Evolutionary conservation across 2,113 vertebrate genomes (phyloP).

Genomic region (Elephantulus edwardii): DNA sequence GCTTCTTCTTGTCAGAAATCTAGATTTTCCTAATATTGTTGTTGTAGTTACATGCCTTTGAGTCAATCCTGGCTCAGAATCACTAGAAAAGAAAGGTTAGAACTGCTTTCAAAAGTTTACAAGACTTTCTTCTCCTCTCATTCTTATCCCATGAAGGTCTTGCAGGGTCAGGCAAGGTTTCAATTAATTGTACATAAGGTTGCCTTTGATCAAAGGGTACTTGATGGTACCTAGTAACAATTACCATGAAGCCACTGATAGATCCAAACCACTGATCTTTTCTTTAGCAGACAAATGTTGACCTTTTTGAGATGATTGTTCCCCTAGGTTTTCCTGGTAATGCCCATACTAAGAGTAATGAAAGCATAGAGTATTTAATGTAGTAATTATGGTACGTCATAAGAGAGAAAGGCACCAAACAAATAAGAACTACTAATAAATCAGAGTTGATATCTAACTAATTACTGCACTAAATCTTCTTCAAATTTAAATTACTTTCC

Average conservation of each 20-base stretch:
- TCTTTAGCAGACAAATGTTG: background rate
- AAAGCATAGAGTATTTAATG: background rate
- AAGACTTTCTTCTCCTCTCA: too few relatives aligned
- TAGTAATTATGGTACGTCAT: constrained; percentile 1
- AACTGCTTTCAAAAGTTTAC: background rate
- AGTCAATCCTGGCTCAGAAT: background rate
- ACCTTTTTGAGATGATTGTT: background rate
- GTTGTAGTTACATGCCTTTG: background rate
- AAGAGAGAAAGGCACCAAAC: background rate
- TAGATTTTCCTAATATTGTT: background rate
- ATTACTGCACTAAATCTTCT: background rate
- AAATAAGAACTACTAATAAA: background rate
- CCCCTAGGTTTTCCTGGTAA: background rate
- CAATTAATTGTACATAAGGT: too few relatives aligned
- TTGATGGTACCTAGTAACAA: too few relatives aligned
- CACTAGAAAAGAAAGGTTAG: background rate
- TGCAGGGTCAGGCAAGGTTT: too few relatives aligned
- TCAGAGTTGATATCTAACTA: background rate
- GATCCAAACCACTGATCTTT: background rate
- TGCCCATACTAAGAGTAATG: background rate
- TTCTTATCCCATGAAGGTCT: too few relatives aligned
- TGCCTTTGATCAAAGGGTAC: too few relatives aligned
- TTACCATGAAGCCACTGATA: background rate
- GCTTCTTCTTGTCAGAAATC: background rate
- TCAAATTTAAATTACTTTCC: background rate